These are phyloP conservation scores for Bombycilla garrulus DNA, from an alignment of 2,113 vertebrate genomes.

Conservation along the genomic window DNA sequence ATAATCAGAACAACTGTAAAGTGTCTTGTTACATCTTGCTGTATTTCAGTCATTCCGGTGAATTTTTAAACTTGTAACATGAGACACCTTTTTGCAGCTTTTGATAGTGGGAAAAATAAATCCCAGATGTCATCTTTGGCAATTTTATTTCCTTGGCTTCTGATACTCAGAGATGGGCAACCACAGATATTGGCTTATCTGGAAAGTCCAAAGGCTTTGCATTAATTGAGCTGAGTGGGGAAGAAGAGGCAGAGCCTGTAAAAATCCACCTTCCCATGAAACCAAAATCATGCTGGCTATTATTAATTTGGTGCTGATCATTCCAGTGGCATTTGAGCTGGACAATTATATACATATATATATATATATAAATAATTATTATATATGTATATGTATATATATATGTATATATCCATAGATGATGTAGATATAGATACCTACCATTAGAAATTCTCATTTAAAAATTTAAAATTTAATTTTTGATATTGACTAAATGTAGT, in stretches of 20 bases:
- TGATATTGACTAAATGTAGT: background rate
- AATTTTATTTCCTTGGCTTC: background rate
- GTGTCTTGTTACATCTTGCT: fast-evolving
- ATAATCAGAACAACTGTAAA: background rate
- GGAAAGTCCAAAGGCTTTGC: background rate
- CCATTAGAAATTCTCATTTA: background rate
- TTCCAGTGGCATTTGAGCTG: background rate
- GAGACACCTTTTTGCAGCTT: background rate
- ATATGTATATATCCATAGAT: fast-evolving
- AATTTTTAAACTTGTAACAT: background rate
- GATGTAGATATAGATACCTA: background rate
- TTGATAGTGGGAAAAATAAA: background rate
- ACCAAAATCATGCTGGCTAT: background rate
- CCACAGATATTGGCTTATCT: fast-evolving
- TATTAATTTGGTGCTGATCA: background rate
- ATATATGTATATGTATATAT: too few relatives aligned
- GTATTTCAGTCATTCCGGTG: background rate
- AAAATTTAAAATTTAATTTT: background rate
- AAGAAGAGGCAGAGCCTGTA: background rate
- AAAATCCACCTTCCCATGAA: background rate
- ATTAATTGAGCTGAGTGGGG: background rate
- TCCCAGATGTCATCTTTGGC: background rate
- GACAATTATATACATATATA: background rate
- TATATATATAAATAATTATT: too few relatives aligned
- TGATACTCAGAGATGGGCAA: background rate